Conservation (phyloP, 2,888 invertebrate genomes). For the Latrodectus hesperus region DNA sequence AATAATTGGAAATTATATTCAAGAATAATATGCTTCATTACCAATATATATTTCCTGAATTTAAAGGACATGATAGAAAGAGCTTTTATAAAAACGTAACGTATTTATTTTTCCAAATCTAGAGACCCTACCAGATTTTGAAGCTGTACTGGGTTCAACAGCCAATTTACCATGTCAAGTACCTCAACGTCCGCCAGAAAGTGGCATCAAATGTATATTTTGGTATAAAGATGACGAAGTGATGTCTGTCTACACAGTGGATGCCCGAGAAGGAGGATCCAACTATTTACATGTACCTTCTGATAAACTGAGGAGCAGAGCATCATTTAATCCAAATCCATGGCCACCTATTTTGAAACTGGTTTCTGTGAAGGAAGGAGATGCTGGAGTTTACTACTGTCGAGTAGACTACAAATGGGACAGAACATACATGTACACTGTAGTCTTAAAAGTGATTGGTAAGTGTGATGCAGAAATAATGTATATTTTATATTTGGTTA, state of each 20-base stretch:
- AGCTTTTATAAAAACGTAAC: no score
- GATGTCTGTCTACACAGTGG: conserved; percentile 67
- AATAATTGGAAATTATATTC: no score
- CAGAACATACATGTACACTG: conserved; percentile 67
- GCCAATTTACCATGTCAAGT: conserved; percentile 60
- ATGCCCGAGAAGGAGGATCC: conserved; percentile 56
- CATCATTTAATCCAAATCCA: conserved; percentile 53
- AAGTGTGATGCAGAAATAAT: background rate
- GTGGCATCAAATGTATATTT: conserved; percentile 65
- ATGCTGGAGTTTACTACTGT: conserved; percentile 69
- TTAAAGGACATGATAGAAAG: no score
- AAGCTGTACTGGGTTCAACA: conserved; percentile 43
- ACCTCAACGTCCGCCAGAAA: conserved; percentile 62
- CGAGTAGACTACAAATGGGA: conserved; percentile 69
- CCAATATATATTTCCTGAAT: no score
- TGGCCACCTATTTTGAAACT: conserved; percentile 62
- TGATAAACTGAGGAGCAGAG: conserved; percentile 39
- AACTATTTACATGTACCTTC: conserved; percentile 56
- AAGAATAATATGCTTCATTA: no score
- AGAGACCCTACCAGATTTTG: conserved; percentile 51
- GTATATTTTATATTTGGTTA: no score
- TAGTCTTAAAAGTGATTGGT: conserved; percentile 68
- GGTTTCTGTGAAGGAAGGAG: conserved; percentile 58
- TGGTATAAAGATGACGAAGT: conserved; percentile 68
- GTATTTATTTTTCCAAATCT: no score